A percentile compares a stretch with the other conserved stretches of the same genome.
These are phyloP conservation scores for pig (Sus scrofa) DNA, from an alignment of 2,113 vertebrate species.

Conservation along the genomic window DNA sequence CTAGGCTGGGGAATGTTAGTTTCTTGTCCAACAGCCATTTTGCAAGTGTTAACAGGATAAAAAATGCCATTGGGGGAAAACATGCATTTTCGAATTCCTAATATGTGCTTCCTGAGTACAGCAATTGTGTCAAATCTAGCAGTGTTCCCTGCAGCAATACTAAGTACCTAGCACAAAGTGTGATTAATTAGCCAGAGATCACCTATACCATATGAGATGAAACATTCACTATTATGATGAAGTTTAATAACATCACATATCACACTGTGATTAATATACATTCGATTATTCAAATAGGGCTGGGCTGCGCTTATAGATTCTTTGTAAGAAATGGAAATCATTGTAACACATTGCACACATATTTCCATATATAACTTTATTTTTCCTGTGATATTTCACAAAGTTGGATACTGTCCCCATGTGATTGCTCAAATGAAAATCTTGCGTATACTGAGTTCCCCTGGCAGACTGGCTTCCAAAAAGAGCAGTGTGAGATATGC, in stretches of 20 bases:
- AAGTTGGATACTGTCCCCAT: constrained; percentile 60
- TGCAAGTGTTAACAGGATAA: constrained; percentile 23
- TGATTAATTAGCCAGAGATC: background rate
- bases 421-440: constrained; percentile 64
- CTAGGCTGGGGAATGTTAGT: constrained; percentile 3
- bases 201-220: background rate
- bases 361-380: constrained; percentile 66
- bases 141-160: background rate
- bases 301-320: background rate
- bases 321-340: constrained; percentile 67
- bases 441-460: background rate
- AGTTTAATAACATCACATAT: constrained; percentile 24
- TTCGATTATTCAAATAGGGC: constrained; percentile 45
- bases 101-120: background rate
- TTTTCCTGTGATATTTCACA: constrained; percentile 68
- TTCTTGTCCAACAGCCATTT: constrained; percentile 67
- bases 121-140: background rate
- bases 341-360: constrained; percentile 68
- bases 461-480: background rate
- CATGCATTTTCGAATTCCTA: background rate
- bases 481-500: background rate
- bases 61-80: background rate
- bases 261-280: constrained; percentile 34
- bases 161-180: background rate
- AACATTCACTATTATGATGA: background rate